Conservation (phyloP, 1,140 invertebrate species). For the Nomia melanderi region DNA sequence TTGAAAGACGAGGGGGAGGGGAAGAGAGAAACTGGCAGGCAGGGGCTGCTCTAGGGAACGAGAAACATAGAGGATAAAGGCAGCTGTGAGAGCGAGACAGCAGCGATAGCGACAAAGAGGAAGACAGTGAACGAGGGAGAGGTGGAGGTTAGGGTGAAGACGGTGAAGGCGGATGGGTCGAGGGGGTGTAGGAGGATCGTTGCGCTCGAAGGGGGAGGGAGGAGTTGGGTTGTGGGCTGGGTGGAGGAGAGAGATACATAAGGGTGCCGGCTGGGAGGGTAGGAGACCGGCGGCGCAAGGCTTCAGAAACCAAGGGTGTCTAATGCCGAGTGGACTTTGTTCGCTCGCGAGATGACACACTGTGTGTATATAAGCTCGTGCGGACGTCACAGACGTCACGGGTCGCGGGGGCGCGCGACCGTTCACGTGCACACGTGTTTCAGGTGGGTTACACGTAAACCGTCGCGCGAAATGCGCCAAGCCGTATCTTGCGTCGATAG, state of each 20-base stretch:
- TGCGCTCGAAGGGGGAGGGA: constrained; percentile 43
- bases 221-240: constrained; percentile 53
- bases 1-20: constrained; percentile 19
- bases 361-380: constrained; percentile 29
- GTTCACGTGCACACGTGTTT: background rate
- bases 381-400: no score
- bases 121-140: no score
- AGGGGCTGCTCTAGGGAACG: constrained; percentile 66
- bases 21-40: constrained; percentile 50
- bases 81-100: constrained; percentile 39
- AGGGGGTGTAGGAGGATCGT: constrained; percentile 46
- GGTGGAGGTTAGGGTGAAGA: constrained; percentile 44
- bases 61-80: constrained; percentile 60
- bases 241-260: constrained; percentile 69
- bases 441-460: background rate
- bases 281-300: constrained; percentile 72
- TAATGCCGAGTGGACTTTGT: constrained; percentile 77
- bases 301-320: constrained; percentile 76
- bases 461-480: constrained; percentile 41
- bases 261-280: constrained; percentile 71
- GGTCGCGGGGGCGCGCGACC: background rate
- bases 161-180: constrained; percentile 55
- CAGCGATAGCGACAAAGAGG: no score
- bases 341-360: constrained; percentile 72
- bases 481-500: constrained; percentile 49